Evolutionary conservation across 2,797 vertebrate genomes (phyloP), one percentile per base, ranked within the genome.

Genomic region (Protosalanx chinensis): DNA sequence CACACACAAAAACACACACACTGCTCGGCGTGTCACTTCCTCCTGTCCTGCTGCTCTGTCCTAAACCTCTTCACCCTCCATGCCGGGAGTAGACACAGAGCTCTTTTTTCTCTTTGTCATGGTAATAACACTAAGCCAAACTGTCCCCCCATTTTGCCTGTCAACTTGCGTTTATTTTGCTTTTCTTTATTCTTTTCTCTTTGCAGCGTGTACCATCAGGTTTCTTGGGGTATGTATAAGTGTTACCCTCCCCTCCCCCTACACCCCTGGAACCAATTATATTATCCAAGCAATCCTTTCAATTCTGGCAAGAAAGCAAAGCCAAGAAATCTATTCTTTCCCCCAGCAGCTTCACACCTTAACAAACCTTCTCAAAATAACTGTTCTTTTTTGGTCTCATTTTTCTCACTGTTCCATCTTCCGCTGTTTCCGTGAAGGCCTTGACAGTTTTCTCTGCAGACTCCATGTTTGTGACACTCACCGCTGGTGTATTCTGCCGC

Each of bases 51-150:
- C 91, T 91, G 90, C 84, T 87, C 82, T 83, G 87, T 90, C 86
- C 88, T 88, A 90, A 90, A 91, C 87, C 89, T 91, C 88, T 87
- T 88, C 86, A 82, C 85, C 86, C 88, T 88, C 88, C 86, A 85
- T 78, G 84, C 86, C 82, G 88, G 87, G 89, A 88, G 90, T 70
- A 87, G 88, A 91, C 85, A 81, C 86, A 84, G 80, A 72, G 77
- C 86, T 89, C 85, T 87, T 88, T 88, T 89, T 88, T 33, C 88
- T 90, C 88, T 92, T 93, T 93, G 90, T 93, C 89, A 91, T 91
- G 92, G 87, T 91, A 92, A 93, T 92, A 92, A 88, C 83, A 82
- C 88, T 90, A 90, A 93, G 90, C 91, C 89, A 91, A 90, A 91
- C 89, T 90, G 89, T 91, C 88, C 90, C 8, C 86, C 89, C 86